These are phyloP conservation scores for Corythoichthys intestinalis DNA, from an alignment of 2,113 vertebrate genomes.

Conservation along the genomic window DNA sequence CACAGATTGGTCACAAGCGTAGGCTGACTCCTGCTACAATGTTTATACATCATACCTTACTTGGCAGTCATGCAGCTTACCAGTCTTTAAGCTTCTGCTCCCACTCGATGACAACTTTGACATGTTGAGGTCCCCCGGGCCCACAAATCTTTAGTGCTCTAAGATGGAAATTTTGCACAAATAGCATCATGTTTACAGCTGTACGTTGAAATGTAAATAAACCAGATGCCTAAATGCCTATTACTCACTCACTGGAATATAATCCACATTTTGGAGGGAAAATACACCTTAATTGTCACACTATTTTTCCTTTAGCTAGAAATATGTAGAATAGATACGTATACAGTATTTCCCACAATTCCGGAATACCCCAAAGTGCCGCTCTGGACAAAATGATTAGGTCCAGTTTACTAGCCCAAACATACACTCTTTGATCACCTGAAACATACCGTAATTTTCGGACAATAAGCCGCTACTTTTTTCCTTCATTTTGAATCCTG, in stretches of 20 bases:
- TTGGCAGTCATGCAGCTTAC: conserved; percentile 13
- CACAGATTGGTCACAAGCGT: not conserved
- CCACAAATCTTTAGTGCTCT: conserved; percentile 82
- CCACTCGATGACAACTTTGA: conserved; percentile 87
- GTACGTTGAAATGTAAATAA: not conserved
- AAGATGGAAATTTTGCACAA: conserved; percentile 2
- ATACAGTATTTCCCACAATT: too few species aligned
- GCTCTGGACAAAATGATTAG: too few species aligned
- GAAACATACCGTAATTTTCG: too few species aligned
- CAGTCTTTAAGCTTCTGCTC: conserved; percentile 76
- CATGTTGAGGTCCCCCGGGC: conserved; percentile 77
- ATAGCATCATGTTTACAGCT: not conserved
- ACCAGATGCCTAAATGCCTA: too few species aligned
- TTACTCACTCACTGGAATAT: not conserved
- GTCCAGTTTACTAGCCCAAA: too few species aligned
- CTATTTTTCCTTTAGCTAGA: too few species aligned
- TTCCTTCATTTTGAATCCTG: too few species aligned
- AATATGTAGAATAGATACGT: too few species aligned
- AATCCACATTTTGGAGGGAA: not conserved
- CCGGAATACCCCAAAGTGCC: too few species aligned
- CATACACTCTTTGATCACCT: too few species aligned
- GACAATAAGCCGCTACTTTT: too few species aligned
- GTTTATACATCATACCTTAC: not conserved
- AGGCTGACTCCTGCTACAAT: conserved; percentile 7
- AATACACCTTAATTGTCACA: not conserved